A percentile compares a stretch with the other conserved stretches of the same genome.
Evolutionary conservation across 2,113 vertebrate species (phyloP).

Genomic region (Boleophthalmus pectinirostris): DNA sequence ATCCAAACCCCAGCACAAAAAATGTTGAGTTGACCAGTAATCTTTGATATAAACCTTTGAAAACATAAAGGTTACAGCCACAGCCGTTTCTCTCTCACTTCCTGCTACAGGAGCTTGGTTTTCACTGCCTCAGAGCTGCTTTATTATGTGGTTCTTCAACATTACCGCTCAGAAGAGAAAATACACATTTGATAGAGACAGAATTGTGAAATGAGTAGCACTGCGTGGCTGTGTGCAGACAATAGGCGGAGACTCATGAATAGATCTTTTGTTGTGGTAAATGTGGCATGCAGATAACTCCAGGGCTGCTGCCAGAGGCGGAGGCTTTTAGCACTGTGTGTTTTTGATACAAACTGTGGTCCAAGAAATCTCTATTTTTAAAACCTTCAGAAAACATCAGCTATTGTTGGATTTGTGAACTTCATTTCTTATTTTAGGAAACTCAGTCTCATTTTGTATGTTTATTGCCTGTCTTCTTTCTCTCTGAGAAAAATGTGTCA

Average conservation of each 20-base stretch:
- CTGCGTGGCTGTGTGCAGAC: background rate
- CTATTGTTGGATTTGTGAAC: background rate
- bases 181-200: background rate
- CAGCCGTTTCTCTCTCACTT: background rate
- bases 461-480: background rate
- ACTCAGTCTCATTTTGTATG: background rate
- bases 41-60: background rate
- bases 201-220: background rate
- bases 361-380: background rate
- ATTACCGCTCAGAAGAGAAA: background rate
- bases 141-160: background rate
- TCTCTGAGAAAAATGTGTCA: background rate
- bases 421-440: background rate
- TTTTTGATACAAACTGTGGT: constrained; percentile 1
- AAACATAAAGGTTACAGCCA: background rate
- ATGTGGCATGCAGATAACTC: background rate
- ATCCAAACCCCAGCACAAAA: background rate
- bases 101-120: background rate
- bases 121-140: background rate
- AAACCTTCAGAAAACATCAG: background rate
- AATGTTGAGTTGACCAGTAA: background rate
- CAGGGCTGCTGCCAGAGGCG: background rate
- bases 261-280: constrained; percentile 8
- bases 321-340: background rate
- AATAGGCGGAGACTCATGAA: background rate